Percentiles rank a stretch among this genome's conserved stretches.
phyloP scores from a whole-genome alignment of 2,797 vertebrate species.

The Microctenopoma lineatum region DNA sequence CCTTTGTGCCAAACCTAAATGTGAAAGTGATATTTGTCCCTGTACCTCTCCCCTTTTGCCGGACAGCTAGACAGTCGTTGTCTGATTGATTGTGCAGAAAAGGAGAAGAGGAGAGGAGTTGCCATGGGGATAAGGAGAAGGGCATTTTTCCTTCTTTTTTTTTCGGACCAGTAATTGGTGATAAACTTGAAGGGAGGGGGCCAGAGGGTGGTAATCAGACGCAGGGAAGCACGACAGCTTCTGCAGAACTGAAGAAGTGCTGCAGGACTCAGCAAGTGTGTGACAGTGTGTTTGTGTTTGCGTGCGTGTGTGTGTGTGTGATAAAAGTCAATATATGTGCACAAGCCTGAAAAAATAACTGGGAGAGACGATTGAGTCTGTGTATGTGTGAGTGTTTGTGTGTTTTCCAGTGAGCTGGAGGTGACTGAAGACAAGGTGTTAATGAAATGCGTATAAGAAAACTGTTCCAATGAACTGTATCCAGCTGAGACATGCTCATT shows the following conservation, averaged over 20 bases:
- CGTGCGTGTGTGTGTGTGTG: background rate
- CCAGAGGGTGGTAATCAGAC: conserved; percentile 44
- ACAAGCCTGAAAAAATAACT: background rate
- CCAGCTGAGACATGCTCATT: conserved; percentile 52
- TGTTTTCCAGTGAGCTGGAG: conserved; percentile 53
- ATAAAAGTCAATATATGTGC: conserved; percentile 15
- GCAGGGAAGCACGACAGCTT: conserved; percentile 42
- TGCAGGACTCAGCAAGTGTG: conserved; percentile 43
- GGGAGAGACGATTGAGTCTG: background rate
- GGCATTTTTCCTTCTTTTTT: conserved; percentile 27
- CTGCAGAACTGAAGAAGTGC: conserved; percentile 34
- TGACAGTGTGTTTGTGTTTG: background rate
- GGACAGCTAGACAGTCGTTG: conserved; percentile 40
- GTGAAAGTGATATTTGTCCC: conserved; percentile 41
- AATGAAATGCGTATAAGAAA: conserved; percentile 59
- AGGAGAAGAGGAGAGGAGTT: conserved; percentile 62
- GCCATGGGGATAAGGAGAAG: conserved; percentile 68
- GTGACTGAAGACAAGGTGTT: conserved; percentile 60
- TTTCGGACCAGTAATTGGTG: conserved; percentile 71
- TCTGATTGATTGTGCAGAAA: conserved; percentile 69
- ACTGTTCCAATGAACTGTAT: conserved; percentile 39
- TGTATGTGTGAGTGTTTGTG: conserved; percentile 16
- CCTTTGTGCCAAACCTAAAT: conserved; percentile 17
- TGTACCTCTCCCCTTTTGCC: conserved; percentile 38
- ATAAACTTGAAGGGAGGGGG: conserved; percentile 64